Evolutionary conservation across 2,888 invertebrate species (phyloP).

Genomic region (Chromoteleia sp.): DNA sequence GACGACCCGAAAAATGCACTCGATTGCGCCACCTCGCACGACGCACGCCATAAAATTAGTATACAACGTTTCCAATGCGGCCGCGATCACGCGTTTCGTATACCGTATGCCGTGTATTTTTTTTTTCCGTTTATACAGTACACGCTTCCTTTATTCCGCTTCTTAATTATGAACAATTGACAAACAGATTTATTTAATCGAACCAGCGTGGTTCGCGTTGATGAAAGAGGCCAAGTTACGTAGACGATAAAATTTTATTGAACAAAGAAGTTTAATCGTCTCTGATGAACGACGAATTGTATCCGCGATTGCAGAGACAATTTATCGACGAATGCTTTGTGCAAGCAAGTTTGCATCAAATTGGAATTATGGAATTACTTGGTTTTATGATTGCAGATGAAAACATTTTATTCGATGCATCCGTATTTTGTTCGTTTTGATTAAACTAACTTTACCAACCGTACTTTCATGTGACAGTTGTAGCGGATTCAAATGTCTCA

Average conservation of each 20-base stretch:
- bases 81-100: background rate
- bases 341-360: slow-evolving; percentile 6
- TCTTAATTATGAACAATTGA: slow-evolving; percentile 3
- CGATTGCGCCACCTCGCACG: slow-evolving; percentile 38
- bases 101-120: background rate
- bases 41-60: too few relatives aligned
- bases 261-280: slow-evolving; percentile 2
- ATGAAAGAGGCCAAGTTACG: slow-evolving; percentile 8
- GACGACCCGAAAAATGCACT: slow-evolving; percentile 50
- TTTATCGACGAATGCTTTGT: background rate
- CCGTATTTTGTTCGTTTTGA: background rate
- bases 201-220: background rate
- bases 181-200: background rate
- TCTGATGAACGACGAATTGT: background rate
- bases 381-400: background rate
- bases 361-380: background rate
- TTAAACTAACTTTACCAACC: background rate
- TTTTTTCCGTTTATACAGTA: background rate
- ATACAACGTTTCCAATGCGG: slow-evolving; percentile 5
- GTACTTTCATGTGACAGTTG: too few relatives aligned
- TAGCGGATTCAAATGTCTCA: too few relatives aligned
- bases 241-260: slow-evolving; percentile 1
- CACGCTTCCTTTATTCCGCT: too few relatives aligned
- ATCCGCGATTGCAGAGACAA: background rate
- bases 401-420: background rate